Evolutionary conservation across 2,888 invertebrate species (phyloP).

Genomic region (Caenorhabditis sp.): DNA sequence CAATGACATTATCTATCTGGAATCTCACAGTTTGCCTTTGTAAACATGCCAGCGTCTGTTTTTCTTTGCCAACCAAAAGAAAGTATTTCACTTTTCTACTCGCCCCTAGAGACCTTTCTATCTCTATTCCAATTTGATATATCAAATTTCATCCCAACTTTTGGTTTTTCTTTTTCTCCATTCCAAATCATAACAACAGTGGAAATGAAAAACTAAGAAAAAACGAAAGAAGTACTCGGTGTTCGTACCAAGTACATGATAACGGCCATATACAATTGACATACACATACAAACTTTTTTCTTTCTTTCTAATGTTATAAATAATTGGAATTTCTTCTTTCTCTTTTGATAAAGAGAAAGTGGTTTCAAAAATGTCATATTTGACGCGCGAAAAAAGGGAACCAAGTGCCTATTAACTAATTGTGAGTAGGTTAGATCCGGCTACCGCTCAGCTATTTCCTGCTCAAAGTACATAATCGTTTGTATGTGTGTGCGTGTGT

Average conservation of each 20-base stretch:
- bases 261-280: background rate
- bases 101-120: background rate
- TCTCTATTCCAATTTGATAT: background rate
- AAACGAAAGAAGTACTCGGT: background rate
- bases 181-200: no score
- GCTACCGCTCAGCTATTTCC: background rate
- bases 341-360: background rate
- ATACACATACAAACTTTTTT: background rate
- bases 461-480: conserved; percentile 1
- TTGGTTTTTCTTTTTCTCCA: no score
- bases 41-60: background rate
- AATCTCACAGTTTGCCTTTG: no score
- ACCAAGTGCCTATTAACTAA: no score
- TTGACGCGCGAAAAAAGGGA: no score
- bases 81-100: background rate
- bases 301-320: background rate
- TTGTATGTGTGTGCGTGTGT: background rate
- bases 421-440: background rate
- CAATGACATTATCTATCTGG: no score
- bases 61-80: background rate
- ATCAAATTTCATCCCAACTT: background rate
- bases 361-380: no score
- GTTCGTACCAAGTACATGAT: conserved; percentile 1
- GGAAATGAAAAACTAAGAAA: background rate
- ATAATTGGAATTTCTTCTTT: background rate